Evolutionary conservation across 2,888 invertebrate genomes (phyloP), one percentile per base, ranked within the genome.

Genomic region (Hermaeophaga mercurialis): DNA sequence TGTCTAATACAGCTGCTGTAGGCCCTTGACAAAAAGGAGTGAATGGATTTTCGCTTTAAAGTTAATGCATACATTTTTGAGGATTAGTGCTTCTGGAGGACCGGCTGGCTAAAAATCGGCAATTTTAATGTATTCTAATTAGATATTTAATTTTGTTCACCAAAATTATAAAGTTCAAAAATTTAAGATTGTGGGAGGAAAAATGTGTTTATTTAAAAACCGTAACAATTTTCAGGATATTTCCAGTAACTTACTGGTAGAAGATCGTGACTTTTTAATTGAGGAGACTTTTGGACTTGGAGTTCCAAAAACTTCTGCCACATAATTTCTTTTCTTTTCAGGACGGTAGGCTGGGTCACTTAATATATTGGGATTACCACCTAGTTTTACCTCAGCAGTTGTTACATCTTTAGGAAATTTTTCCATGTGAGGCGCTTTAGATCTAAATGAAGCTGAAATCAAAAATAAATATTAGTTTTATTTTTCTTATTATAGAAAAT

Each of bases 351-450:
- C 84, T 28, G 86, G 82, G 64, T 82, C 81, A 5, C 81, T 80
- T 34, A 90, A 75, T 62, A 91, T 90, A 63, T 87, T 82, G 15
- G 84, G 82, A 75, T 90, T 85, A 6, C 91, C 91, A 18, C 84
- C 84, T 1, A 88, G 85, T 54, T 85, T 80, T 41, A 82, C 82
- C 72, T 93, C 92, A 0, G 93, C 93, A 54, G 81, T 82, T 49
- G 83, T 80, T 1, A 93, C 84, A 76, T 92, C 92, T 41, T 83
- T 82, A 0, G 89, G 89, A 77, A 93, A 92, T 74, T 91, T 91
- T 62, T 87, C 85, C 87, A 91, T 88, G 63, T 82, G 84, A 33
- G 85, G 82, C 69, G 82, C 82, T 73, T 86, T 88, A 12, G 82
- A 79, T 67, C 86, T 80, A 68, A 62, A 71, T 24, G 67, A 68